Evolutionary conservation across 2,113 vertebrate genomes (phyloP).

Genomic region (Stigmatopora nigra): DNA sequence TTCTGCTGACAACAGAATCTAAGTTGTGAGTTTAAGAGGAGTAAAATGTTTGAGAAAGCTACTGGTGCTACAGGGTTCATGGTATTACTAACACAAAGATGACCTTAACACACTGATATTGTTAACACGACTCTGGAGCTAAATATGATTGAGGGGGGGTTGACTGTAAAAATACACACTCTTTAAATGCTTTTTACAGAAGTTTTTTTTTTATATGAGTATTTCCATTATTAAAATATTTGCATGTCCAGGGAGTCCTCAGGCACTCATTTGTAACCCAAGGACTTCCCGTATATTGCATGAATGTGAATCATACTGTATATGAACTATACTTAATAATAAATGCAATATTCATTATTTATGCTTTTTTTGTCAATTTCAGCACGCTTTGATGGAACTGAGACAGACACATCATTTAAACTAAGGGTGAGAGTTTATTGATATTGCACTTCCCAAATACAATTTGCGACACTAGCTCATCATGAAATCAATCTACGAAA

Average conservation of each 20-base stretch:
- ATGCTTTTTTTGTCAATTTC: background rate
- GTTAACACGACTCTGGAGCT: constrained; percentile 1
- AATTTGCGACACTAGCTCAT: too few species aligned
- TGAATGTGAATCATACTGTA: background rate
- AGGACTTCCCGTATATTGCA: background rate
- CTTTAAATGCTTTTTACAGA: constrained; percentile 2
- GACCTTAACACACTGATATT: background rate
- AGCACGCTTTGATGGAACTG: background rate
- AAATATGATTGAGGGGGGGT: background rate
- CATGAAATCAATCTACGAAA: too few species aligned
- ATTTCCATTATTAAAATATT: background rate
- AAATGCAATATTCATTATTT: background rate
- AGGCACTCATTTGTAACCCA: too few species aligned
- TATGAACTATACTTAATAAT: background rate
- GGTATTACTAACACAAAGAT: background rate
- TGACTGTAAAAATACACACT: constrained; percentile 28
- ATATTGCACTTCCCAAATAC: too few species aligned
- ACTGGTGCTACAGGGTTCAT: constrained; percentile 6
- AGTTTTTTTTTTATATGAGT: constrained; percentile 4
- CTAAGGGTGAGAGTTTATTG: too few species aligned
- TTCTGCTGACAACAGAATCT: constrained; percentile 11
- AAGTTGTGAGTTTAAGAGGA: constrained; percentile 2
- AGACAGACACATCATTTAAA: too few species aligned
- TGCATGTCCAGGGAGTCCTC: background rate
- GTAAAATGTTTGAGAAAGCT: constrained; percentile 3